Evolutionary conservation across 2,797 vertebrate species (phyloP).

Genomic region (Pipistrellus kuhlii): DNA sequence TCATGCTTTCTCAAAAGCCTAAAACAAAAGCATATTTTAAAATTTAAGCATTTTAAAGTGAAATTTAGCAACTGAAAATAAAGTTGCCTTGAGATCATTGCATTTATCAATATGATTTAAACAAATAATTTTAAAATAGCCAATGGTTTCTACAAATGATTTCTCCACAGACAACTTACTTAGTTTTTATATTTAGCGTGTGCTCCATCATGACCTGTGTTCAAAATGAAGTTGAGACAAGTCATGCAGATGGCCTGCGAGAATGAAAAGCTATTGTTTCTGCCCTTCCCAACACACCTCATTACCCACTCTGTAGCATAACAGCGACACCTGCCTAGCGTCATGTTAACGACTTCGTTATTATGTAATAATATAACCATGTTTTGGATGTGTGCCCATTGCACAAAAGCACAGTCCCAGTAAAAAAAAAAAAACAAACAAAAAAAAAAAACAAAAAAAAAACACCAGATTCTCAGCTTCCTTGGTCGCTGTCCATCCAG

Average conservation of each 20-base stretch:
- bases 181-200: background rate
- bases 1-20: background rate
- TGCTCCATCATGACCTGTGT: background rate
- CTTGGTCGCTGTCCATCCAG: background rate
- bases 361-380: background rate
- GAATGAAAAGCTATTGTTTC: background rate
- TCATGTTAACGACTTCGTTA: background rate
- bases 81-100: background rate
- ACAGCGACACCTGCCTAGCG: background rate
- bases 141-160: slow-evolving; percentile 43
- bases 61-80: slow-evolving; percentile 42
- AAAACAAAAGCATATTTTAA: slow-evolving; percentile 4
- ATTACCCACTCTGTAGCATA: background rate
- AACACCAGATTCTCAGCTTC: background rate
- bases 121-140: background rate
- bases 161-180: background rate
- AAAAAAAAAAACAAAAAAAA: background rate
- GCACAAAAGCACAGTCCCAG: background rate
- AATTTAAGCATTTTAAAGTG: slow-evolving; percentile 13
- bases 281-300: background rate
- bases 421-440: too few relatives aligned
- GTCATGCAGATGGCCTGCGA: background rate
- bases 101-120: slow-evolving; percentile 20
- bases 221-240: slow-evolving; percentile 47
- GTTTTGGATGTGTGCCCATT: background rate